Percentiles rank a stretch among this genome's conserved stretches.
Evolutionary conservation across 2,113 vertebrate genomes (phyloP).

Genomic region (Guaruba guarouba): DNA sequence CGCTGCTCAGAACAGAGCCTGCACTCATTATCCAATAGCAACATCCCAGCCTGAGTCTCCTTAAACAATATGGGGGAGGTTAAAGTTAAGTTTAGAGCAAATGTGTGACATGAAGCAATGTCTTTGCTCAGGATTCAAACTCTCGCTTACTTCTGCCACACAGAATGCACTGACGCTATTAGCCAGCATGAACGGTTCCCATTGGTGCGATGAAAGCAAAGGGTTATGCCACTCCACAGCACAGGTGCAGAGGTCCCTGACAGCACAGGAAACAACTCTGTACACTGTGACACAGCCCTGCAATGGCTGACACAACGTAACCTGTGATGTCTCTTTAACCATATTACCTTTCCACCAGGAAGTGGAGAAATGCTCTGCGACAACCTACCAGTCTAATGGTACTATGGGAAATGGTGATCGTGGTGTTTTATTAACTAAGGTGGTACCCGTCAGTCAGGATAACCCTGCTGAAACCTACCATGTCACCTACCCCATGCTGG

Average conservation of each 20-base stretch:
- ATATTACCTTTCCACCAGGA: background rate
- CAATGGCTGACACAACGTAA: background rate
- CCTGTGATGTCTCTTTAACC: background rate
- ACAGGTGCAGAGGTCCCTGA: background rate
- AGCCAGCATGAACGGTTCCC: accelerated
- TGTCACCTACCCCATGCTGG: background rate
- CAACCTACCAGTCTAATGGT: accelerated
- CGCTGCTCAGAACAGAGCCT: background rate
- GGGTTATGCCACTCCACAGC: background rate
- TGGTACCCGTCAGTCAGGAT: background rate
- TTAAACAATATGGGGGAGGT: background rate
- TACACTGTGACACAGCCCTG: background rate
- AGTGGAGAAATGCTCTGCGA: background rate
- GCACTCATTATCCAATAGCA: background rate
- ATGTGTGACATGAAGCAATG: accelerated
- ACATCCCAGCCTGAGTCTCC: background rate
- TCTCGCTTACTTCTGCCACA: background rate
- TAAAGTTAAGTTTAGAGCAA: background rate
- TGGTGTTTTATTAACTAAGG: background rate
- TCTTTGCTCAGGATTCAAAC: background rate
- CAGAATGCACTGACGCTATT: background rate
- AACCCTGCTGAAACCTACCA: background rate
- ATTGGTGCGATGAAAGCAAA: background rate
- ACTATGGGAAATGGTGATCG: accelerated
- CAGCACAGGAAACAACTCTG: background rate